These are phyloP conservation scores for Hafferia zeledoni DNA, from an alignment of 2,797 vertebrate species.

Conservation along the genomic window DNA sequence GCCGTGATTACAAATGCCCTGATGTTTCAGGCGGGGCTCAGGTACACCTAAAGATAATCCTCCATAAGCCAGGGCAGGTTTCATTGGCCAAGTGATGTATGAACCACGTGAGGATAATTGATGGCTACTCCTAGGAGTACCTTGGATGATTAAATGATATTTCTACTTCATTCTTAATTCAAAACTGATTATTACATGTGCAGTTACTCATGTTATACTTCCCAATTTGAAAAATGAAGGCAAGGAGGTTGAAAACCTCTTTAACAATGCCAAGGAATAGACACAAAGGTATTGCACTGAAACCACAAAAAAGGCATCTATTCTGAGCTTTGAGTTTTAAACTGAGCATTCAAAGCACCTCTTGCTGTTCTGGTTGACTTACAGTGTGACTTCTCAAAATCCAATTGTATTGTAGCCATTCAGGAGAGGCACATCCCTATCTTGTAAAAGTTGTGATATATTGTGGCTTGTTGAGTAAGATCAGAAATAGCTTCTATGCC, in stretches of 20 bases:
- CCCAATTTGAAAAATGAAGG: slow-evolving; percentile 37
- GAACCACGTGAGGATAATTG: background rate
- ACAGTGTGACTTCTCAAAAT: background rate
- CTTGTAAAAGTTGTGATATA: background rate
- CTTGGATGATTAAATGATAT: slow-evolving; percentile 53
- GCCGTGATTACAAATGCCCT: background rate
- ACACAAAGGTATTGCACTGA: background rate
- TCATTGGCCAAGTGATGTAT: background rate
- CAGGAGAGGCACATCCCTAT: background rate
- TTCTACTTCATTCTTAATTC: slow-evolving; percentile 59
- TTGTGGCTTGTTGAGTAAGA: background rate
- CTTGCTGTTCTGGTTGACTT: background rate
- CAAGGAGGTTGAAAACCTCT: background rate
- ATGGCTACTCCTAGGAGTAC: background rate
- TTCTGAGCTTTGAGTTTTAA: background rate
- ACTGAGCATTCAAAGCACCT: background rate
- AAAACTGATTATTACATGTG: slow-evolving; percentile 37
- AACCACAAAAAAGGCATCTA: background rate
- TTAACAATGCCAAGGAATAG: background rate
- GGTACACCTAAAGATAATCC: background rate
- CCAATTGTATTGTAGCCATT: background rate
- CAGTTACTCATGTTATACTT: slow-evolving; percentile 14
- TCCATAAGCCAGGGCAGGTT: background rate
- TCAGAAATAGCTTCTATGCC: background rate
- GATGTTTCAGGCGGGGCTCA: background rate